Evolutionary conservation across 2,113 vertebrate species (phyloP), one percentile per base, ranked within the genome.

Genomic region (Antigone vipio): DNA sequence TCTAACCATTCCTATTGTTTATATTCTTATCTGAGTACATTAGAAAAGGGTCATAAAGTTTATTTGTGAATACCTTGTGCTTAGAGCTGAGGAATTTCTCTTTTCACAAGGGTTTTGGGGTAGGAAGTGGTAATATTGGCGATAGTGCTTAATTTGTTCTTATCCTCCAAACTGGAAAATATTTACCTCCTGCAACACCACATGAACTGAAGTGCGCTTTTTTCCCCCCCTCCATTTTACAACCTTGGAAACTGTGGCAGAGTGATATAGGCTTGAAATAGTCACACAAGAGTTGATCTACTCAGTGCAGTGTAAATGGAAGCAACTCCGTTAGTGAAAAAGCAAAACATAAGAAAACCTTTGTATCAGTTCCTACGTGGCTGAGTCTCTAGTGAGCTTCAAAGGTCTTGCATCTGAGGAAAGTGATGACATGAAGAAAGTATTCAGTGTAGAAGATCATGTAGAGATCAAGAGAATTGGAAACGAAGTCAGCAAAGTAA

Each of bases 381-480:
- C 38, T 62, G 63, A 84, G 50, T 62, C 59, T 86, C 64, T 60
- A 92, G 75, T 74, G 68, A 86, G 77, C 91, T 93, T 95, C 95
- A 96, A 42, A 95, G 85, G 76, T 95, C 76, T 92, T 62, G 58
- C 42, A 81, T 88, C 72, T 81, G 68, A 84, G 60, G 72, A 78
- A 86, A 88, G 56, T 45, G 59, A 93, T 92, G 75, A 80, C 79
- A 56, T 45, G 78, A 85, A 82, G 89, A 87, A 95, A 76, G 40
- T 53, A 42, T 83, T 95, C 45, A 53, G n/a, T 82, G 52, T 93
- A 71, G 78, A 76, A 89, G 90, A 95, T 87, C 88, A 79, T 1
- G 30, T 77, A 86, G 93, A 96, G 85, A 96, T 96, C 85, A 96
- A 96, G 92, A 90, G 85, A 95, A 93, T 26, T 94, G 93, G 75